These are phyloP conservation scores for Dryomyza anilis DNA, from an alignment of 2,888 invertebrate genomes.

Conservation along the genomic window DNA sequence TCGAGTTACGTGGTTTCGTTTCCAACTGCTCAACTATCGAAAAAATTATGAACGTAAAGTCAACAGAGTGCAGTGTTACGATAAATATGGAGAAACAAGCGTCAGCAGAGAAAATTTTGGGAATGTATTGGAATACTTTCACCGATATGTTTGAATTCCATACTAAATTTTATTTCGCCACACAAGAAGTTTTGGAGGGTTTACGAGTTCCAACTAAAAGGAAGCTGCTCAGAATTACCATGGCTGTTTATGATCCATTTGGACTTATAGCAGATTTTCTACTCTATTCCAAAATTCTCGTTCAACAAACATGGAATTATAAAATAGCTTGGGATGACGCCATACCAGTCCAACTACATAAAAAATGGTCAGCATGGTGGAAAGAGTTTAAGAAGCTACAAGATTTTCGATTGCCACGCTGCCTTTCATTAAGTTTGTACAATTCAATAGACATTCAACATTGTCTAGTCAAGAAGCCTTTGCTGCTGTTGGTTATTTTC, in stretches of 20 bases:
- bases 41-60: not conserved
- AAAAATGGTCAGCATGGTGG: not conserved
- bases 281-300: too few species aligned
- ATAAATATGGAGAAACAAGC: conserved; percentile 9
- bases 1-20: not conserved
- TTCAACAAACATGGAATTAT: not conserved
- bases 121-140: conserved; percentile 25
- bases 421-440: too few species aligned
- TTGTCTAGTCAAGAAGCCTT: too few species aligned
- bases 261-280: too few species aligned
- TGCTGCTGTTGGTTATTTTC: too few species aligned
- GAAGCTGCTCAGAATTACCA: too few species aligned
- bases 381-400: not conserved
- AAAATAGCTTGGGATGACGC: not conserved
- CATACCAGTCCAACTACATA: not conserved
- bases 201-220: too few species aligned
- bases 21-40: not conserved
- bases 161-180: too few species aligned
- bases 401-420: too few species aligned
- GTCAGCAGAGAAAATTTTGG: conserved; percentile 24
- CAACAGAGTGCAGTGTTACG: conserved; percentile 5
- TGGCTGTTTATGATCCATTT: too few species aligned
- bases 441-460: too few species aligned
- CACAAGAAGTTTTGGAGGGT: too few species aligned
- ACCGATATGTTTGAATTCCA: conserved; percentile 29